Evolutionary conservation across 1,140 invertebrate species (phyloP), one percentile per base, ranked within the genome.

Genomic region (Lutraria rhynchaena): DNA sequence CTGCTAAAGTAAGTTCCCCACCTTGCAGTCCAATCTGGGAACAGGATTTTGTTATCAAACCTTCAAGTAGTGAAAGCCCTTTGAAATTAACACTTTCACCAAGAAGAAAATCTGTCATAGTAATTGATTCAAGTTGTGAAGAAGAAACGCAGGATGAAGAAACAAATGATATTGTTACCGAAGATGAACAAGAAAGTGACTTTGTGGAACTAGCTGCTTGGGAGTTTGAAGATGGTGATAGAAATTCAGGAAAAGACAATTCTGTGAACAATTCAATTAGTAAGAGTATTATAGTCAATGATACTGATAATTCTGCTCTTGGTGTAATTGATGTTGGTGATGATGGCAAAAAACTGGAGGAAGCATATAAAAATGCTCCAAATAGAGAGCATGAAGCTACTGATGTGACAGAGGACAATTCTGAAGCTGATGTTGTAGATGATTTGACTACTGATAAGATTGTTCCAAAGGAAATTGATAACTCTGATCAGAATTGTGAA

Each of bases 41-140:
- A 46, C 76, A 80, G 46, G 76, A 80, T 31, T 80, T 70, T 60
- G 35, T 80, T 5, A 80, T 80, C 0, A 80, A 80, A 35, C 63
- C 76, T 24, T 37, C 60, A 31, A 57, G 61, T 41, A 60, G 65
- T 29, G 53, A 65, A 53, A 70, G 76, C 49, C 76, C 76, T 37
- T 44, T 80, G 37, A 80, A 80, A 60, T 27, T 80, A 3, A 80
- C 76, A 24, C 53, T 80, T 33, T 80, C 76, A 27, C 76, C 76
- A 27, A 55, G 76, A 46, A 53, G 76, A 27, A 77, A 67, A 15
- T 69, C 63, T 29, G 60, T 63, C 7, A 70, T 67, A 27, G 53
- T 70, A 5, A 49, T 75, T 29, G 73, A 55, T 13, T 61, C 55
- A 27, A 75, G 73, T 31, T 44, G 41, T 44, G 73, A 75, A 19